Evolutionary conservation across 2,888 invertebrate species (phyloP), one percentile per base, ranked within the genome.

Genomic region (Noctua fimbriata): DNA sequence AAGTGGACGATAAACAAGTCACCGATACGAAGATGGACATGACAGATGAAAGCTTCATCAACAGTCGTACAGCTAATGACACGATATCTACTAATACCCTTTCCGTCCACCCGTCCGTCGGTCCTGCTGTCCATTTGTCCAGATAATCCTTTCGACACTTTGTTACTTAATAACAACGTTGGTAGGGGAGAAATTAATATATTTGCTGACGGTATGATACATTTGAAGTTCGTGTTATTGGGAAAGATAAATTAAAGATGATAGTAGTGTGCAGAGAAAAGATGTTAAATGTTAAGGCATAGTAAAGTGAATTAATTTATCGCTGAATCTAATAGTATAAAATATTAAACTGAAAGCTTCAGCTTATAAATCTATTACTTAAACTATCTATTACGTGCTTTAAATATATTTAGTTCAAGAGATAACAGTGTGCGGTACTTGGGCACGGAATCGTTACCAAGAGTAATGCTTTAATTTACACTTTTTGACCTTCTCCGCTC

Each of bases 61-160:
- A 60, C 84, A 79, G 71, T 52, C 74, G 69, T 36, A 24, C 65
- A 73, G n/a, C 82, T 80, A 79, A 83, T 85, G 82, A 88, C 85
- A 60, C 73, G 81, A 84, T 89, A 88, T 89, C 89, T 85, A 84
- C 84, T 87, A 89, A 89, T 86, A 84, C 90, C 88, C 87, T 83
- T 78, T 78, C 80, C 47, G 72, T 44, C 71, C 28, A 69, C 65
- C 75, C 69, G 75, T 69, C 73, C 60, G 81, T 76, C 76, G 67
- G 79, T 79, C 83, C 82, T 58, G 66, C 83, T 87, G 89, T 88
- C 89, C 90, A 82, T 80, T 81, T 86, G 89, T 89, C 86, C 89
- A 88, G 90, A 85, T 90, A 90, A 90, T 90, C 89, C 90, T 85
- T 87, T 88, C 88, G 82, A 87, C 89, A 89, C 84, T 89, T 89